Evolutionary conservation across 2,797 vertebrate species (phyloP).

Genomic region (Ctenopoma multispine): DNA sequence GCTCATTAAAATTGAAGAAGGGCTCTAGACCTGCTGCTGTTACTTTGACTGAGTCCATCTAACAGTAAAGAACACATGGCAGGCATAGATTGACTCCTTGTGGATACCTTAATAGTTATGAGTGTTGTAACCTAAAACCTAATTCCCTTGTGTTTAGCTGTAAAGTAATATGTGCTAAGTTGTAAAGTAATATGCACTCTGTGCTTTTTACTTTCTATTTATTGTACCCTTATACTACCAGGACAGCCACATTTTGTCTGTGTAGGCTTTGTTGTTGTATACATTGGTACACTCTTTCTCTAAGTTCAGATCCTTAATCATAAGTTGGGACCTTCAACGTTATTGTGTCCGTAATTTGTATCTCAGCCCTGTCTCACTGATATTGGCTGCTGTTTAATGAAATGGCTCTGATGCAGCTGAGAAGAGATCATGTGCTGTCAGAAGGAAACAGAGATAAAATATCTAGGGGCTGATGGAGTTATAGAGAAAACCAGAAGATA

Average conservation of each 20-base stretch:
- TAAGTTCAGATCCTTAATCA: constrained; percentile 21
- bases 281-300: constrained; percentile 14
- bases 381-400: constrained; percentile 22
- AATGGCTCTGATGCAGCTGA: constrained; percentile 7
- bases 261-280: constrained; percentile 19
- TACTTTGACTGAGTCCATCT: constrained; percentile 24
- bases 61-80: constrained; percentile 10
- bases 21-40: constrained; percentile 30
- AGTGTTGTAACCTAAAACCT: constrained; percentile 42
- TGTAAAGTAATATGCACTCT: constrained; percentile 50
- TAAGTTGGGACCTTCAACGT: constrained; percentile 26
- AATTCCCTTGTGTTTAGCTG: constrained; percentile 33
- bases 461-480: constrained; percentile 48
- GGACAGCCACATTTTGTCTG: constrained; percentile 2
- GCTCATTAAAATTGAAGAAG: constrained; percentile 55
- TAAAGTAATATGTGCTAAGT: constrained; percentile 52
- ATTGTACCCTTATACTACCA: constrained; percentile 1
- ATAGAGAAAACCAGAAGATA: constrained; percentile 39
- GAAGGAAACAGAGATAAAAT: constrained; percentile 22
- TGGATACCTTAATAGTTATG: constrained; percentile 22
- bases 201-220: constrained; percentile 35
- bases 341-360: constrained; percentile 25
- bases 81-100: not conserved
- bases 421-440: constrained; percentile 23
- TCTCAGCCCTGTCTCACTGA: constrained; percentile 10